A percentile compares a stretch with the other conserved stretches of the same genome.
Conservation (phyloP, 1,140 invertebrate genomes). For the Macrocentrus cingulum region DNA sequence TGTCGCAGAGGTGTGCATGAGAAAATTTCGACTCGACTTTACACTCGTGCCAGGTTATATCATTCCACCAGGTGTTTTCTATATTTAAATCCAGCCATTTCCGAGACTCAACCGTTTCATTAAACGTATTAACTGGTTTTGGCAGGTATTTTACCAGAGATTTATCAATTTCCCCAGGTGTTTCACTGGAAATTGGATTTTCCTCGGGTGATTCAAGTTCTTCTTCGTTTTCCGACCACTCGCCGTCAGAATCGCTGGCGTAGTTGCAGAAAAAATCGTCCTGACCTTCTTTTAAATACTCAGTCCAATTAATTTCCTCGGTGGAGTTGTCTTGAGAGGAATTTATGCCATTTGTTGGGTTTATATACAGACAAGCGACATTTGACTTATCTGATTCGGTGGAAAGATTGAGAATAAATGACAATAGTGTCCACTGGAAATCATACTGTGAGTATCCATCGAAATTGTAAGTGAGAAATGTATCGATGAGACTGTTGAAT, state of each 20-base stretch:
- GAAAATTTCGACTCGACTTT: conserved; percentile 42
- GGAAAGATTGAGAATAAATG: conserved; percentile 48
- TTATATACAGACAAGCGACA: conserved; percentile 32
- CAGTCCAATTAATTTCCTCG: conserved; percentile 54
- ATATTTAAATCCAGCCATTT: conserved; percentile 52
- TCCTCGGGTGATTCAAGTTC: conserved; percentile 33
- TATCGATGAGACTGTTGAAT: conserved; percentile 45
- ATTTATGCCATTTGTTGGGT: conserved; percentile 30
- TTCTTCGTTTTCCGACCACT: conserved; percentile 29
- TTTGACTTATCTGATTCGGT: conserved; percentile 46
- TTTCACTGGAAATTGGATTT: no score
- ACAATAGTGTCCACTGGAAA: conserved; percentile 53
- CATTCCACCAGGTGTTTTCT: conserved; percentile 54
- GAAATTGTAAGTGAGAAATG: conserved; percentile 52
- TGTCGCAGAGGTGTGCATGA: conserved; percentile 44
- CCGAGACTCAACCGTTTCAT: conserved; percentile 41
- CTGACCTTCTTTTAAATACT: conserved; percentile 54
- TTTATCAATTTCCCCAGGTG: neutral
- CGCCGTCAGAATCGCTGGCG: conserved; percentile 46
- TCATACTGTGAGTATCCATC: conserved; percentile 55
- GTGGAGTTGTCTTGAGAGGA: conserved; percentile 33
- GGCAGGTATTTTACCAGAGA: neutral
- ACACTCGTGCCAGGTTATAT: conserved; percentile 42
- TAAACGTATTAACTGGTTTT: conserved; percentile 17
- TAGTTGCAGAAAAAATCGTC: conserved; percentile 48